Percentiles rank a stretch among this genome's conserved stretches.
Conservation (phyloP, 2,113 vertebrate genomes). For the Cinclus cinclus region DNA sequence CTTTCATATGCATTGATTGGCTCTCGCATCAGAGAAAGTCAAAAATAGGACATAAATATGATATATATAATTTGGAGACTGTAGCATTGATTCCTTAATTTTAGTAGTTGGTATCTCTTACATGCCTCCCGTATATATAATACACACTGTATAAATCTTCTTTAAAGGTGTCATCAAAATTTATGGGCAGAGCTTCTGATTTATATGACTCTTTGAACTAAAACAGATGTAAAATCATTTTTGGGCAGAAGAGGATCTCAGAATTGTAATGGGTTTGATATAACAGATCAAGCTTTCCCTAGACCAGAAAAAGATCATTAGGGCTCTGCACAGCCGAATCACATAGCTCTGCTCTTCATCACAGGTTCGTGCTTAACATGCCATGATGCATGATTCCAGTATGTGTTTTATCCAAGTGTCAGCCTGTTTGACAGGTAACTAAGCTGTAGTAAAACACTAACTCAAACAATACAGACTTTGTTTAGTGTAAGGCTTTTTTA, state of each 20-base stretch:
- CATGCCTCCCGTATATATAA: not conserved
- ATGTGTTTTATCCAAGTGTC: slow-evolving; percentile 33
- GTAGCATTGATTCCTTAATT: slow-evolving; percentile 3
- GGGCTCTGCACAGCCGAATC: not conserved
- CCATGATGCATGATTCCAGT: not conserved
- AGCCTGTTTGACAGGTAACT: slow-evolving; percentile 55
- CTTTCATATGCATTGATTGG: not conserved
- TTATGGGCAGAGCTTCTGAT: slow-evolving; percentile 46
- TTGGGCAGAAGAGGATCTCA: not conserved
- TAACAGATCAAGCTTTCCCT: not conserved
- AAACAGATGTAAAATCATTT: slow-evolving; percentile 54
- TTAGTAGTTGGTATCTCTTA: slow-evolving; percentile 17
- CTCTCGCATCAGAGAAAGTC: not conserved
- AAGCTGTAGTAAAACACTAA: not conserved
- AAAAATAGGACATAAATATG: not conserved
- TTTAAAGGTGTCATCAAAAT: slow-evolving; percentile 50
- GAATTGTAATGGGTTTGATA: not conserved
- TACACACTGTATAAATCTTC: slow-evolving; percentile 17
- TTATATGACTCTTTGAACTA: slow-evolving; percentile 43
- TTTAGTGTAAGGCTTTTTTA: not conserved
- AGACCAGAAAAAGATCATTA: slow-evolving; percentile 19
- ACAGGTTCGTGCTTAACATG: not conserved
- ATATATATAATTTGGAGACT: not conserved
- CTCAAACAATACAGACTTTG: not conserved
- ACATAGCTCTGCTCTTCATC: not conserved